Conservation (phyloP, 2,888 invertebrate genomes). For the Prionchulus punctatus region DNA sequence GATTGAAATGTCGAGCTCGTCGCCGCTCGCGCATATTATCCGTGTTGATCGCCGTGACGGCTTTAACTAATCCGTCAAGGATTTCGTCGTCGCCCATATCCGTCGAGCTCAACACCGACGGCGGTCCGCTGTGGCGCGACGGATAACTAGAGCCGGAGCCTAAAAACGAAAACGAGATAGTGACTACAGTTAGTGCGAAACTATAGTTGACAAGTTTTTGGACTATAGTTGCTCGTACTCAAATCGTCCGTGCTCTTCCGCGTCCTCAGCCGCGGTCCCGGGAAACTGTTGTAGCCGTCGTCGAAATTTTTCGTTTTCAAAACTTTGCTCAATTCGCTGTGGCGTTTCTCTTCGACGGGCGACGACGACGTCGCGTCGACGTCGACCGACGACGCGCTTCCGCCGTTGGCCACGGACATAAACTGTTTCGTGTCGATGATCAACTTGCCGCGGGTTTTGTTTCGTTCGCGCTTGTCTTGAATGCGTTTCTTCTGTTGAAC, state of each 20-base stretch:
- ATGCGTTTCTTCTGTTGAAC: conserved; percentile 51
- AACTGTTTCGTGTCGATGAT: conserved; percentile 48
- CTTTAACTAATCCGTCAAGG: conserved; percentile 79
- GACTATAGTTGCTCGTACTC: too few relatives aligned
- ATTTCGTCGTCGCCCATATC: conserved; percentile 76
- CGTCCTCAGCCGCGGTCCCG: background rate
- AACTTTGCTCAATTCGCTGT: conserved; percentile 10
- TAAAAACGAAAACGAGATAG: too few relatives aligned
- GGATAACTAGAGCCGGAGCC: too few relatives aligned
- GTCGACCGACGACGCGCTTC: background rate
- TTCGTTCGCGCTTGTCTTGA: conserved; percentile 55
- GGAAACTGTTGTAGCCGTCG: background rate
- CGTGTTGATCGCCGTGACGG: conserved; percentile 48
- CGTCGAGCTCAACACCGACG: too few relatives aligned
- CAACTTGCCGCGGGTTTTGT: conserved; percentile 94
- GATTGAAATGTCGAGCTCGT: conserved; percentile 33
- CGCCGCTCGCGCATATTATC: conserved; percentile 31
- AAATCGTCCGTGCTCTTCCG: too few relatives aligned
- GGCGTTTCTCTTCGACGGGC: background rate
- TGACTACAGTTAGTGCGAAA: too few relatives aligned
- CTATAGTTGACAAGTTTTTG: too few relatives aligned
- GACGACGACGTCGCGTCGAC: too few relatives aligned
- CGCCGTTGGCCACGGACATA: background rate
- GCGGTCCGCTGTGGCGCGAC: too few relatives aligned
- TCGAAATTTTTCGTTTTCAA: background rate